These are phyloP conservation scores for Melanargia galathea DNA, from an alignment of 2,888 invertebrate genomes.

Conservation along the genomic window DNA sequence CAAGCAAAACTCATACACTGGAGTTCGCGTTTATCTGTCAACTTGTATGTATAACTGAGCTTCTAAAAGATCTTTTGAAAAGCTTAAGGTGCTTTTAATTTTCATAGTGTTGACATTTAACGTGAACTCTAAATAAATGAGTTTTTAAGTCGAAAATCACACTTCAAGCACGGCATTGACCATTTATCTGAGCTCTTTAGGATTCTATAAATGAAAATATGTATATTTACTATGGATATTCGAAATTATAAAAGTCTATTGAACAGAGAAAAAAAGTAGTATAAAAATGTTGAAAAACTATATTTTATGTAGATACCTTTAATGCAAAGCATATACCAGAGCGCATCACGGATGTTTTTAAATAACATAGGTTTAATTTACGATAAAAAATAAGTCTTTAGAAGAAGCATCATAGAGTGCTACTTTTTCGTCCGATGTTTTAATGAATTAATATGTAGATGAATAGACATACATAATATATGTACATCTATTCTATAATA, in stretches of 20 bases:
- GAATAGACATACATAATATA: background rate
- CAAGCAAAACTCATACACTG: background rate
- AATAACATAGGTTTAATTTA: background rate
- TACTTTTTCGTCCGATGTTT: conserved; percentile 7
- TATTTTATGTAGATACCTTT: background rate
- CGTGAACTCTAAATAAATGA: too few relatives aligned
- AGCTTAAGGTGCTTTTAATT: too few relatives aligned
- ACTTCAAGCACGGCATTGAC: too few relatives aligned
- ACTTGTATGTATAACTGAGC: background rate
- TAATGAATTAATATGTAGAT: conserved; percentile 2
- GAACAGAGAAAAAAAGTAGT: background rate
- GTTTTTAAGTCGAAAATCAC: too few relatives aligned
- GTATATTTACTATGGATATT: background rate
- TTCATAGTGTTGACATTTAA: too few relatives aligned
- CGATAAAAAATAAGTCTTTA: too few relatives aligned
- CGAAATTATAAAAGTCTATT: background rate
- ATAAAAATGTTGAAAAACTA: background rate
- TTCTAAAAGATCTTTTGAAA: too few relatives aligned
- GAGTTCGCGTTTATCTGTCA: background rate
- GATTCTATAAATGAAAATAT: background rate
- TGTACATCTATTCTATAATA: background rate
- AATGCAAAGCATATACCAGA: background rate
- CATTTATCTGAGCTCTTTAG: background rate
- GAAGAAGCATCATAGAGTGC: background rate
- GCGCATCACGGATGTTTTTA: background rate